Base-by-base conservation (phyloP, 2,888 invertebrate species). In the Lasius platythorax region DNA sequence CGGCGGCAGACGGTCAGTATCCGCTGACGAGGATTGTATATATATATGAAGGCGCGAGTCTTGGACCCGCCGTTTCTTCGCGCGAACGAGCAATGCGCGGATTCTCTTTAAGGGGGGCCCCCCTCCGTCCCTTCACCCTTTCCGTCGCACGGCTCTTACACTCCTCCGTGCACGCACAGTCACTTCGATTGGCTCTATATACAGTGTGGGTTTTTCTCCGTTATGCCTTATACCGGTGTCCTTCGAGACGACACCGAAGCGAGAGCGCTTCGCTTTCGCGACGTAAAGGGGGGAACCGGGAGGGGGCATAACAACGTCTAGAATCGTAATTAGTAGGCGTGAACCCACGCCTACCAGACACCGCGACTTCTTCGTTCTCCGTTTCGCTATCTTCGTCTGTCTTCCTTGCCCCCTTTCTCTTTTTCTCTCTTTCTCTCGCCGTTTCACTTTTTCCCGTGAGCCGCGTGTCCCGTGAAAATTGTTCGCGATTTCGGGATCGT, bases 291-390 rank as follows among this genome's bases (percentile, higher is more conserved):
- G 66, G 15, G 56, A 50, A 12, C 50, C 18, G 82, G 82, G 81
- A 83, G 56, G 84, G 85, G 79, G 84, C 88, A 88, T 93, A 93
- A 93, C 93, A 91, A 94, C 93, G 92, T 93, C 93, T 92, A 93
- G 92, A 93, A 93, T 92, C 91, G 93, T 95, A 94, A 95, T 95
- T 95, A 95, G 94, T 94, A 95, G 95, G 95, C 95, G 94, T 94
- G 91, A 93, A 91, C 87, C 85, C 84, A 94, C 94, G 94, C 94
- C 94, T 93, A 93, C 94, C 93, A 92, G 93, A 93, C 93, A 92
- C 93, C 91, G 89, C 85, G 87, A 89, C 87, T 89, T 89, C 84
- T 88, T 87, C 88, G 70, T 43, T 50, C 79, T 78, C 43, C 81
- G 64, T 61, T 83, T 87, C 82, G 88, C 78, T 85, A 66, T 90